Conservation (phyloP, 2,888 invertebrate species). For the Eristalis tenax region DNA sequence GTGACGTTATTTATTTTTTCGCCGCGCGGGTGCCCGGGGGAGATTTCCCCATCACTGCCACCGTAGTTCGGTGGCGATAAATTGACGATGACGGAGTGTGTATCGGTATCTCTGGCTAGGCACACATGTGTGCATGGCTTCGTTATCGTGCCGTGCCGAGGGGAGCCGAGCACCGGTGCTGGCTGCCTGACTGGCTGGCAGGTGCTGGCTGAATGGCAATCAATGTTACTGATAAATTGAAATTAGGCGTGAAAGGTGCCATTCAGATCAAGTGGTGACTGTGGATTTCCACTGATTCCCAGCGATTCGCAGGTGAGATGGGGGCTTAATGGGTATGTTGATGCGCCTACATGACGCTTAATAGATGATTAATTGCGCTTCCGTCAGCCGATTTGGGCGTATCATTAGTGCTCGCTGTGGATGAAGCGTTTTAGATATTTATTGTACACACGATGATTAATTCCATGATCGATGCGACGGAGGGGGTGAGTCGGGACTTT, state of each 20-base stretch:
- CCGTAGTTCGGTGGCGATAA: slow-evolving; percentile 10
- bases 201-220: slow-evolving; percentile 51
- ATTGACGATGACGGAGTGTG: slow-evolving; percentile 7
- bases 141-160: not conserved
- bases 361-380: slow-evolving; percentile 66
- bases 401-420: slow-evolving; percentile 1
- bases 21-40: not conserved
- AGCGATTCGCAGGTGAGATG: not conserved
- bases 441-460: slow-evolving; percentile 22
- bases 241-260: slow-evolving; percentile 63
- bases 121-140: not conserved
- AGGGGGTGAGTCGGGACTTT: not conserved
- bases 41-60: slow-evolving; percentile 17
- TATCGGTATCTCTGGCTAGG: not conserved
- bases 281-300: slow-evolving; percentile 23
- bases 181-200: slow-evolving; percentile 6
- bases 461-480: slow-evolving; percentile 40
- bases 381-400: slow-evolving; percentile 14
- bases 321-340: slow-evolving; percentile 29
- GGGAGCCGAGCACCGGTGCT: too few species aligned
- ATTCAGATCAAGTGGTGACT: slow-evolving; percentile 55
- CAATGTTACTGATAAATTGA: slow-evolving; percentile 62
- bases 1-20: not conserved
- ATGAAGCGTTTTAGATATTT: slow-evolving; percentile 11
- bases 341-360: slow-evolving; percentile 50